These are phyloP conservation scores for Sesia apiformis DNA, from an alignment of 2,888 invertebrate genomes.

Conservation along the genomic window DNA sequence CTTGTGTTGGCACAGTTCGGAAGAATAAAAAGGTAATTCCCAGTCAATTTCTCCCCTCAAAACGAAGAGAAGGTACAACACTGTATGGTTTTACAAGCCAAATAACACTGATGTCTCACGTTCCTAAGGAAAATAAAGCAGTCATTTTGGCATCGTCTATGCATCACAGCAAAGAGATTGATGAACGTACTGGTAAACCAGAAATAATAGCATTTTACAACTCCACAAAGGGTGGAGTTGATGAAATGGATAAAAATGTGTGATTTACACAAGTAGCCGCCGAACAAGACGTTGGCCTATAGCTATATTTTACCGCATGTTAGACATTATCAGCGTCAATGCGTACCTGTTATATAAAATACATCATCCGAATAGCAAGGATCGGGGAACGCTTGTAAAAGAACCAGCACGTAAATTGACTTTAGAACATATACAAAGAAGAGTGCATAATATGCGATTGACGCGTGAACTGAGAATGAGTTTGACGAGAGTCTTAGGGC, in stretches of 20 bases:
- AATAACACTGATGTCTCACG: not conserved
- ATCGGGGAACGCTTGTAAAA: not conserved
- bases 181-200: not conserved
- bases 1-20: not conserved
- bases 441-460: not conserved
- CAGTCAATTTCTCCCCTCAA: not conserved
- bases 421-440: not conserved
- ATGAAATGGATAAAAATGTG: not conserved
- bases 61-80: not conserved
- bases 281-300: not conserved
- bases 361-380: not conserved
- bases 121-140: not conserved
- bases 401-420: not conserved
- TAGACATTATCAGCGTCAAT: not conserved
- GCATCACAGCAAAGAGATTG: not conserved
- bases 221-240: not conserved
- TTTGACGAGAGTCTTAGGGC: not conserved
- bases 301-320: not conserved
- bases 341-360: not conserved
- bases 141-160: not conserved
- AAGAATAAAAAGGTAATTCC: not conserved
- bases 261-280: not conserved
- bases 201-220: not conserved
- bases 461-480: not conserved
- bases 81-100: constrained; percentile 1